A percentile compares a stretch with the other conserved stretches of the same genome.
Evolutionary conservation across 2,113 vertebrate species (phyloP).

Genomic region (Reinhardtius hippoglossoides): DNA sequence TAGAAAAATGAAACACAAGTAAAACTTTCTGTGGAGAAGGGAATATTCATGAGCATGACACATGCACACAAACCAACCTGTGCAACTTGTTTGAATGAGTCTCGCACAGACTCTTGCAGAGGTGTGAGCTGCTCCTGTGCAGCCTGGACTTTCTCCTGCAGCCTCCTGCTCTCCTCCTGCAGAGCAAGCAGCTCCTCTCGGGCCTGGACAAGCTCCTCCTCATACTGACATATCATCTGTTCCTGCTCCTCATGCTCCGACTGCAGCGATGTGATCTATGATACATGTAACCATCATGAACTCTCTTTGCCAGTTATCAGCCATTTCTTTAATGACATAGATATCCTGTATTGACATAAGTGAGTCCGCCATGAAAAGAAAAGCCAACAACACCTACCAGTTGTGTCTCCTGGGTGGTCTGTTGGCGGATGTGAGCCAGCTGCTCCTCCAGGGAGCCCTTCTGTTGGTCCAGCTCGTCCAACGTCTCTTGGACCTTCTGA

Average conservation of each 20-base stretch:
- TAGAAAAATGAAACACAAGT: neutral
- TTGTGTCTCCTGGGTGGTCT: slow-evolving; percentile 91
- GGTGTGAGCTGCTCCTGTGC: slow-evolving; percentile 91
- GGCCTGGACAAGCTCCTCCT: slow-evolving; percentile 92
- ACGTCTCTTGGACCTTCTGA: slow-evolving; percentile 91
- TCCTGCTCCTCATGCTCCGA: slow-evolving; percentile 92
- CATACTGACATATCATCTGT: slow-evolving; percentile 89
- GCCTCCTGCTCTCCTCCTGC: slow-evolving; percentile 91
- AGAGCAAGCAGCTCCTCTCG: slow-evolving; percentile 90
- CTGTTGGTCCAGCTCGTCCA: slow-evolving; percentile 93
- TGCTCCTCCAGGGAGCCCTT: slow-evolving; percentile 92
- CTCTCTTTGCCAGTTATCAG: neutral
- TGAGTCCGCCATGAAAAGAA: neutral
- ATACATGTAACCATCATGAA: neutral
- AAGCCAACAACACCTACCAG: slow-evolving; percentile 79
- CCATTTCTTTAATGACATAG: neutral
- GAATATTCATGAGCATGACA: neutral
- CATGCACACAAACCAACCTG: slow-evolving; percentile 83
- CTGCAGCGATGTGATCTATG: slow-evolving; percentile 91
- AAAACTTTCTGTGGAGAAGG: neutral
- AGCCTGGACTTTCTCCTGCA: slow-evolving; percentile 90
- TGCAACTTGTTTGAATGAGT: slow-evolving; percentile 91
- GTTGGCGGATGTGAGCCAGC: slow-evolving; percentile 88
- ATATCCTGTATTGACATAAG: neutral
- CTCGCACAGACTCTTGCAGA: slow-evolving; percentile 90